Base-by-base conservation (phyloP, 2,888 invertebrate genomes). In the Laspeyria flexula region DNA sequence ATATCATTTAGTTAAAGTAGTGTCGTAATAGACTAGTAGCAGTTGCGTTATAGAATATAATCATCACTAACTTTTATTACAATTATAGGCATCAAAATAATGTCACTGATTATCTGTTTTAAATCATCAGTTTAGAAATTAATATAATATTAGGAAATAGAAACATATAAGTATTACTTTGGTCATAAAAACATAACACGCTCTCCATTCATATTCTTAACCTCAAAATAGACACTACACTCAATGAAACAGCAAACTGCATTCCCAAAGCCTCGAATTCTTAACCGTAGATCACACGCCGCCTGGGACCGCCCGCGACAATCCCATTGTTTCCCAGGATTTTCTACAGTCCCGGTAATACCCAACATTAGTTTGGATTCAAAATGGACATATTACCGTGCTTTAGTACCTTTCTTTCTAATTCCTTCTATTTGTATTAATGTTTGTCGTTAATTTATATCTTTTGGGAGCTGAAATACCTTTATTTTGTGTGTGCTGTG, bases 331-430 rank as follows among this genome's bases (percentile, higher is more conserved):
- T 75, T 74, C 47, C 66, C 67, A 55, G 65, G 69, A 69, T 69
- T 73, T 62, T 49, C 59, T 43, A 55, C 54, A 47, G 54, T 71
- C 59, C 67, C 62, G 52, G 65, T 79, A 79, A 81, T 73, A 66
- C 74, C 71, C 49, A 40, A 73, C 79, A 83, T 83, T 82, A 76
- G 77, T 81, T 77, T 71, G 75, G 83, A 78, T 82, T 75, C 62
- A 59, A 62, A 56, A 63, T 43, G 65, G 69, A 77, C 71, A 60
- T 67, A 68, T 71, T 67, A 54, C 62, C 30, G 61, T 61, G 54
- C 64, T 70, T 60, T 49, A 59, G 50, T 59, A 70, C 63, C 61
- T 70, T 70, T 71, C 64, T 70, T 62, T 59, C 49, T 74, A 70
- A 69, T 67, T 55, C 63, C 60, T 39, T 68, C 63, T 70, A 67